Evolutionary conservation across 2,888 invertebrate species (phyloP), one percentile per base, ranked within the genome.

Genomic region (Drosophila rellima): DNA sequence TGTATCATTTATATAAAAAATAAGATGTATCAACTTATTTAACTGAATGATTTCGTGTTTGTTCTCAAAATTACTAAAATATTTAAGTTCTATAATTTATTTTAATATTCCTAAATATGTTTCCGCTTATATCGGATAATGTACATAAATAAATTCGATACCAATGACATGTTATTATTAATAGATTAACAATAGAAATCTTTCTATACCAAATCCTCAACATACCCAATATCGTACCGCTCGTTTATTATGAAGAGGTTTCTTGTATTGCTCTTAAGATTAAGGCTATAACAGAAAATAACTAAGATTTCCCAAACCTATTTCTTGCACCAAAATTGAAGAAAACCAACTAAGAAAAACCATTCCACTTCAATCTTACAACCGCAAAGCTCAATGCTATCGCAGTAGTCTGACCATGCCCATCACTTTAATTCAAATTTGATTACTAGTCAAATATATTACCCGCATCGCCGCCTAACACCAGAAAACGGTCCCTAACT

Each of bases 381-480:
- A 26, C 44, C 45, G 29, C 44, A 45, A 35, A 45, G 23, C 45
- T 10, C 17, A 15, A 17, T 6, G 3, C 17, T 18, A 40, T 35
- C n/a, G 17, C 11, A 10, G 20, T 35, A 2, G 18, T 29, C 26
- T 55, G 66, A 29, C 44, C 70, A 40, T 37, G 39, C 35, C 63
- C 45, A 76, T 50, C 65, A 78, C 64, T 84, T 87, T 84, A 89
- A 89, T 89, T 89, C 80, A 81, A 87, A 84, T 84, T 89, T 84
- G 82, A 89, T 84, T 84, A 84, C 78, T 82, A 70, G 70, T 70
- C 54, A 86, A 82, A 83, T 83, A 88, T 82, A 83, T 89, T 68
- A 70, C 74, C 89, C 83, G 82, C 88, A 87, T 75, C 75, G 70
- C 67, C 39, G 29, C 40, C 76, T 20, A 54, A 55, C 42, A 33